Base-by-base conservation (phyloP, 2,113 vertebrate genomes). In the Astur gentilis region DNA sequence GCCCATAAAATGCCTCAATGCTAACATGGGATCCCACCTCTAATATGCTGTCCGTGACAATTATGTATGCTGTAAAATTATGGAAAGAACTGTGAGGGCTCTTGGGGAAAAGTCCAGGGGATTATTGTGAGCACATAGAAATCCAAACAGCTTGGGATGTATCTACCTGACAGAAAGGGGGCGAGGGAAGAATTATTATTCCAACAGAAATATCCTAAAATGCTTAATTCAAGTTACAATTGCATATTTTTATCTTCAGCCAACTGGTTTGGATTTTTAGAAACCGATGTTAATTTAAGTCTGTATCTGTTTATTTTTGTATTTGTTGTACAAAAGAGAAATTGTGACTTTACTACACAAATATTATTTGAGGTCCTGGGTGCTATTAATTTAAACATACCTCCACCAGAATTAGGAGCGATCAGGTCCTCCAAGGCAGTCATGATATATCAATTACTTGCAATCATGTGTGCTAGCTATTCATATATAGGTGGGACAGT, bases 261-360 rank as follows among this genome's bases (percentile, higher is more conserved):
- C 96, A 97, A 75, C 95, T 97, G 96, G 95, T 97, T 97, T 97
- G 97, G 97, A 95, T 91, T 93, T 96, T 95, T 93, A 95, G 94
- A 86, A 92, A 64, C 81, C 18, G 11, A 79, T 88, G 87, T 94
- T 97, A 96, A 96, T 95, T 97, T 97, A 97, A 95, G 94, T 95
- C 93, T 95, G 93, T 97, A 93, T 95, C 94, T 97, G 94, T 47
- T 47, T 97, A 97, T 95, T 97, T 96, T 95, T 97, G 14, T 97
- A 94, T 94, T 93, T 96, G 87, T 90, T 97, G 94, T 97, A 93
- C 96, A 96, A 96, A 96, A 93, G 94, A 96, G 89, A 80, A 96
- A 88, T 96, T 94, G 91, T 96, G 95, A 90, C 84, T 93, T 97
- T 86, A 36, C 91, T 94, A 94, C 91, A 77, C 96, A 94, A 96